Evolutionary conservation across 2,113 vertebrate genomes (phyloP), one percentile per base, ranked within the genome.

Genomic region (Melanerpes formicivorus): DNA sequence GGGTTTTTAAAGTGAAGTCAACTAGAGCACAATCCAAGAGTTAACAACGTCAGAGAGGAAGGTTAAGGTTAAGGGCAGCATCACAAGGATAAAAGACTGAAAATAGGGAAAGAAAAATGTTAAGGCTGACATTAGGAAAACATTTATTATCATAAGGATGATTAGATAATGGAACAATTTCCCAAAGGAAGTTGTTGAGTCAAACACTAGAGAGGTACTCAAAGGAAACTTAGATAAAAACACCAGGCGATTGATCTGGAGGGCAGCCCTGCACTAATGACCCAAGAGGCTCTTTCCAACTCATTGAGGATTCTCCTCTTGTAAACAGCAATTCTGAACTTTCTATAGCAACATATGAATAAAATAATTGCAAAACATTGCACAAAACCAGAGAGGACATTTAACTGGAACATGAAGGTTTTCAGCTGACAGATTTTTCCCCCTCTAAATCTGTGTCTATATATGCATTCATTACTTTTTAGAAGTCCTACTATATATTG

Each of bases 141-240:
- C 82, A 93, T 87, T 95, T 93, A 90, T 94, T 95, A 93, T 96
- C 78, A 63, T 70, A 89, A 87, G 74, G 34, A 73, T 93, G 87
- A 94, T 97, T 94, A 96, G 90, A 94, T 93, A 94, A 93, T 70
- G 87, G 74, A 92, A 94, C 92, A 62, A 95, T 93, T 96, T 96
- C 94, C 95, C 91, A 91, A 87, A 93, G 91, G 89, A 95, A 96
- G 70, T 89, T 94, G 78, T 95, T 95, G 88, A 95, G 76, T 94
- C 67, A 94, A 93, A 91, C 89, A 95, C 66, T 62, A 94, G 73
- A 94, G 73, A 92, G 66, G 60, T 87, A 91, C 78, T 94, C 82
- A 96, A 96, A 95, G 82, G 71, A 96, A 94, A 90, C 34, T 7
- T 4, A 94, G 84, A 96, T 92, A 92, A 96, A 96, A 88, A 93